Conservation (phyloP, 2,888 invertebrate species). For the Tiphia femorata region DNA sequence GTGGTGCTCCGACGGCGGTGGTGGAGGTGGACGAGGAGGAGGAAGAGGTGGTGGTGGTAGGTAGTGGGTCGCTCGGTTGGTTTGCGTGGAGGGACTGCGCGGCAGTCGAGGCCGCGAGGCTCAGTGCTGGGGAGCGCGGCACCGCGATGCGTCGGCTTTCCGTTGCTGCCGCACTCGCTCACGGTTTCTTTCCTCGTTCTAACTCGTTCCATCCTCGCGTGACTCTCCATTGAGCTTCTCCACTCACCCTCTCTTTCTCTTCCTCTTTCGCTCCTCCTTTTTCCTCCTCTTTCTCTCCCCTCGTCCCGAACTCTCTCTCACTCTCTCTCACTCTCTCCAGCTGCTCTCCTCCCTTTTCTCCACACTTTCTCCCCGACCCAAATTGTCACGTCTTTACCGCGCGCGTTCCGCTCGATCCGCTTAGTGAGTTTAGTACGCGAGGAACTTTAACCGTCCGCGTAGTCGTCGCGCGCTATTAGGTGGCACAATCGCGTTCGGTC, state of each 20-base stretch:
- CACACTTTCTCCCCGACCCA: too few species aligned
- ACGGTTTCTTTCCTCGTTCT: slow-evolving; percentile 40
- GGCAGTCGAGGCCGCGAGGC: slow-evolving; percentile 70
- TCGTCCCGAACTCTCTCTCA: not conserved
- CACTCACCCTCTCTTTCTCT: not conserved
- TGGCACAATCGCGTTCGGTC: slow-evolving; percentile 2
- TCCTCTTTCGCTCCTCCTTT: not conserved
- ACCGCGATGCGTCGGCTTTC: slow-evolving; percentile 64
- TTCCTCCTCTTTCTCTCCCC: not conserved
- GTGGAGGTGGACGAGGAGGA: slow-evolving; percentile 33
- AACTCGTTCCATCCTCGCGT: slow-evolving; percentile 17
- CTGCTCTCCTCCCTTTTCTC: too few species aligned
- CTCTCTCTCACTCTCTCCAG: not conserved
- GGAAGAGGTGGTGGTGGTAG: slow-evolving; percentile 38
- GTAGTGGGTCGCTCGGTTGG: slow-evolving; percentile 61
- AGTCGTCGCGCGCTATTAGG: slow-evolving; percentile 8
- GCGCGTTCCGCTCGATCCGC: too few species aligned
- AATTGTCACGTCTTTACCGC: too few species aligned
- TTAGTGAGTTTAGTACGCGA: too few species aligned
- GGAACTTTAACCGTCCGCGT: too few species aligned
- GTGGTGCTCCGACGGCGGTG: not conserved
- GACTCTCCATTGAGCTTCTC: slow-evolving; percentile 18
- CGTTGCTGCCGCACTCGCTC: slow-evolving; percentile 57
- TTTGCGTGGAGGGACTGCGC: slow-evolving; percentile 66
- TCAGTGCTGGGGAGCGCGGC: slow-evolving; percentile 66